phyloP scores from a whole-genome alignment of 2,888 invertebrate species.

The Eutolmus rufibarbis region DNA sequence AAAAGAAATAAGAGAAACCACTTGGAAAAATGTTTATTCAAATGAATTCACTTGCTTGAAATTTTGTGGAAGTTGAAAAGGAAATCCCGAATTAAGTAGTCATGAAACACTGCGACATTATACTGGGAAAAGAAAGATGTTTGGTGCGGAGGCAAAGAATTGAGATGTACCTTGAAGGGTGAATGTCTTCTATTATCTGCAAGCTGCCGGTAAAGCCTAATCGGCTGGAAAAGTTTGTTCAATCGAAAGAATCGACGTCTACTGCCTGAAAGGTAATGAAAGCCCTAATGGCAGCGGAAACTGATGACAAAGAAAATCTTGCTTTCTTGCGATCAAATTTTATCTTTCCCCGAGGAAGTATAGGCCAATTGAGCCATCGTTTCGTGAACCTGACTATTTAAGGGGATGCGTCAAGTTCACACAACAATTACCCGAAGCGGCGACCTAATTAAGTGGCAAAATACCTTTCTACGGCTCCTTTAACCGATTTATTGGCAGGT shows the following conservation, averaged over 20 bases:
- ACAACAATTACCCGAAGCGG: not conserved
- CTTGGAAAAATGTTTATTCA: slow-evolving; percentile 31
- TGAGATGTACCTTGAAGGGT: slow-evolving; percentile 12
- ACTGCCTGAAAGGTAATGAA: slow-evolving; percentile 28
- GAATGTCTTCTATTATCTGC: slow-evolving; percentile 23
- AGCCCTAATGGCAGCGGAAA: slow-evolving; percentile 12
- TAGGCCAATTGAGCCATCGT: not conserved
- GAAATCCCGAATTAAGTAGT: slow-evolving; percentile 3
- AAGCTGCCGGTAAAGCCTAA: slow-evolving; percentile 12
- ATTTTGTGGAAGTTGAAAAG: not conserved
- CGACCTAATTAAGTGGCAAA: slow-evolving; percentile 4
- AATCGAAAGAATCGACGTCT: slow-evolving; percentile 40
- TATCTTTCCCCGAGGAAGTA: not conserved
- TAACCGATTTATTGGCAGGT: not conserved
- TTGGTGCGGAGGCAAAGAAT: not conserved
- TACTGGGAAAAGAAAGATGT: not conserved
- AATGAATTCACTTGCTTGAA: slow-evolving; percentile 11
- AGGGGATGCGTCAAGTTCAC: not conserved
- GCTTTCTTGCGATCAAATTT: not conserved
- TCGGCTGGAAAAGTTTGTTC: slow-evolving; percentile 39
- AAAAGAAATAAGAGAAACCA: slow-evolving; percentile 17
- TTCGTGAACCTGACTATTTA: not conserved
- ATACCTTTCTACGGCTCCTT: not conserved
- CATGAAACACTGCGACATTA: not conserved
- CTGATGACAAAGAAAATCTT: slow-evolving; percentile 28